These are phyloP conservation scores for Agriopis marginaria DNA, from an alignment of 2,888 invertebrate genomes.

Conservation along the genomic window DNA sequence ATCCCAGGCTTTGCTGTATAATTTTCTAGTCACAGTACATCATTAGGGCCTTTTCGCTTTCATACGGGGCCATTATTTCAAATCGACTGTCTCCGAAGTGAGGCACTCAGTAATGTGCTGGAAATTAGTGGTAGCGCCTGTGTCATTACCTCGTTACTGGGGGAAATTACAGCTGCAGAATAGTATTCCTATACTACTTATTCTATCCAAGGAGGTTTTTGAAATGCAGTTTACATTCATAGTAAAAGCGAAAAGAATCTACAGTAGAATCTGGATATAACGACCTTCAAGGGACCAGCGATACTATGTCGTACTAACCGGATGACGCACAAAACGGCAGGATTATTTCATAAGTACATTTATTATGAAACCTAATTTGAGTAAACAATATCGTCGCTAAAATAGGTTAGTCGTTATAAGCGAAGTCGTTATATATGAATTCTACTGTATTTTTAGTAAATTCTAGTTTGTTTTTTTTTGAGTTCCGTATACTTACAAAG, in stretches of 20 bases:
- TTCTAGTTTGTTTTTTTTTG: too few relatives aligned
- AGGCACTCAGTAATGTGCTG: slow-evolving; percentile 15
- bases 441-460: too few relatives aligned
- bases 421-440: too few relatives aligned
- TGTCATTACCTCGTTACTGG: slow-evolving; percentile 9
- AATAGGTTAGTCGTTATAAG: too few relatives aligned
- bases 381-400: too few relatives aligned
- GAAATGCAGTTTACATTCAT: not conserved
- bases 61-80: slow-evolving; percentile 28
- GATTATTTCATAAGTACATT: too few relatives aligned
- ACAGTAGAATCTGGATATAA: too few relatives aligned
- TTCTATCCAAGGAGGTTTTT: not conserved
- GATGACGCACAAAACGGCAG: too few relatives aligned
- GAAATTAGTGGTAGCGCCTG: slow-evolving; percentile 10
- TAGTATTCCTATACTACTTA: not conserved
- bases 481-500: too few relatives aligned
- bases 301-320: too few relatives aligned
- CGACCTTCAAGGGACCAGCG: too few relatives aligned
- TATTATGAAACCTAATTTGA: too few relatives aligned
- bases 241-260: not conserved
- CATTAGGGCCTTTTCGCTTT: slow-evolving; percentile 43
- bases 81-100: slow-evolving; percentile 26
- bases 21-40: slow-evolving; percentile 32
- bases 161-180: slow-evolving; percentile 1
- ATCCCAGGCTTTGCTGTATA: slow-evolving; percentile 23